phyloP scores from a whole-genome alignment of 2,797 vertebrate genomes.

The Betta splendens region DNA sequence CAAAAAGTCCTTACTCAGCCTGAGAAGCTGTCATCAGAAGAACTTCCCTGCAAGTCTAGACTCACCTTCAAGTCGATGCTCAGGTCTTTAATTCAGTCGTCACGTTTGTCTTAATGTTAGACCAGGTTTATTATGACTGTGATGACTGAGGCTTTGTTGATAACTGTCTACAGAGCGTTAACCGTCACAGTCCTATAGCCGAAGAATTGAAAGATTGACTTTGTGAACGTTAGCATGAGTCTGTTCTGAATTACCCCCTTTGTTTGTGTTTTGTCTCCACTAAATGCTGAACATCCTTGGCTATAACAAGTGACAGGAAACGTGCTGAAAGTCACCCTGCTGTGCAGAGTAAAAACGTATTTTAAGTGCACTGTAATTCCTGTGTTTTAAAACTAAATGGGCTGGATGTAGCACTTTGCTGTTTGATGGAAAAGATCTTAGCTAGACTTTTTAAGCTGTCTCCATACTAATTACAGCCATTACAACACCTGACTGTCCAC shows the following conservation, averaged over 20 bases:
- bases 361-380: not conserved
- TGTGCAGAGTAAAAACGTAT: constrained; percentile 10
- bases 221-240: not conserved
- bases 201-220: not conserved
- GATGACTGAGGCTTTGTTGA: not conserved
- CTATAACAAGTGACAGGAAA: constrained; percentile 24
- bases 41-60: constrained; percentile 37
- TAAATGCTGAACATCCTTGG: constrained; percentile 29
- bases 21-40: constrained; percentile 40
- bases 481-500: constrained; percentile 39
- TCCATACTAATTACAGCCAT: constrained; percentile 46
- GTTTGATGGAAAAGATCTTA: constrained; percentile 29
- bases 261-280: constrained; percentile 24
- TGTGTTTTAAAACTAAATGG: constrained; percentile 3
- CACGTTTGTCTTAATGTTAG: constrained; percentile 14
- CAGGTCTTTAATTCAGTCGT: constrained; percentile 30
- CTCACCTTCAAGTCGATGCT: constrained; percentile 29
- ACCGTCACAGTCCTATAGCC: not conserved
- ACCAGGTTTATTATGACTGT: constrained; percentile 10
- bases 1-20: constrained; percentile 63
- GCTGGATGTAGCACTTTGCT: constrained; percentile 15
- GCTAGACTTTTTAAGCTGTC: constrained; percentile 20
- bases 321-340: constrained; percentile 12
- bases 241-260: constrained; percentile 35
- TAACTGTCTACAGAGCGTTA: not conserved